Base-by-base conservation (phyloP, 2,888 invertebrate species). In the Ichneumoninae sp. region DNA sequence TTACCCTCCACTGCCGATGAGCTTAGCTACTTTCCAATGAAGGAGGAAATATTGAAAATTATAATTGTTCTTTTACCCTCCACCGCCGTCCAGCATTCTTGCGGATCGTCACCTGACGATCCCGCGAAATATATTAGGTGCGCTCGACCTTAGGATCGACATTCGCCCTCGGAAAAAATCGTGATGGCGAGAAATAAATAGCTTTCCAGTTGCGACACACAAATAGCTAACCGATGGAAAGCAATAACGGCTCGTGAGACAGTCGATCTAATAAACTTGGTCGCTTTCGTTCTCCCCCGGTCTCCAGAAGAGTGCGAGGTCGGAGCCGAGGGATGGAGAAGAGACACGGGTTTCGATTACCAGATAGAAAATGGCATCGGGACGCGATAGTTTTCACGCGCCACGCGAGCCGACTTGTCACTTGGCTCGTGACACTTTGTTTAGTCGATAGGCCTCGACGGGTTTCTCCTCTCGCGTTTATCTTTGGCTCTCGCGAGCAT, bases 361-460 rank as follows among this genome's bases (percentile, higher is more conserved):
- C 68, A 75, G 73, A 66, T 16, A 63, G 30, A 63, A 63, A 74
- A 83, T 66, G 66, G 57, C 40, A 57, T 47, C 69, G 57, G 66
- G 77, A 70, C 83, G 87, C 88, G 88, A 87, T 90, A 90, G 89
- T 91, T 92, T 91, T 91, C 90, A 90, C 91, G 89, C 91, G 89
- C 88, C 88, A 87, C 89, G 88, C 90, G 88, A 90, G 83, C 87
- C 75, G 76, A 82, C 88, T 87, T 85, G 81, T 88, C 86, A 83
- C 89, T 91, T 88, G 83, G 88, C 87, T 88, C 87, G 89, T 90
- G 92, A 89, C 91, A 91, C 91, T 87, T 89, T 90, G 92, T 92
- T 92, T 92, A 90, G 90, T 91, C 90, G 92, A 92, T 91, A 92
- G 86, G 86, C 86, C 86, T 2, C 40, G 57, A 71, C 44, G 57